Conservation (phyloP, 2,888 invertebrate genomes). For the Atethmia centrago region DNA sequence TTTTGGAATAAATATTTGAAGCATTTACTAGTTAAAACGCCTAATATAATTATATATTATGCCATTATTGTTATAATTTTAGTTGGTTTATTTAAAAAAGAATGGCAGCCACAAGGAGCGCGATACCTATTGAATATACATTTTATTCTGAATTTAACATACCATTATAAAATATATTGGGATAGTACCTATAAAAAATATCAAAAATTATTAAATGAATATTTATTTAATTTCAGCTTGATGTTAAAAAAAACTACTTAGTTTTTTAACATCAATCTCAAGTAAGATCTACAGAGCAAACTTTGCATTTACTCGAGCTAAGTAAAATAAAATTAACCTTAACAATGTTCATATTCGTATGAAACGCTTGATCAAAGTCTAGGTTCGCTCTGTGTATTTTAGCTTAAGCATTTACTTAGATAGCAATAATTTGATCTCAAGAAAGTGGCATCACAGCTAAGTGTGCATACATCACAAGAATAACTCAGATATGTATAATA, state of each 20-base stretch:
- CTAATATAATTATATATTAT: not conserved
- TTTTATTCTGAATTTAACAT: not conserved
- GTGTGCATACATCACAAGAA: slow-evolving; percentile 18
- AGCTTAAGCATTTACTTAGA: slow-evolving; percentile 4
- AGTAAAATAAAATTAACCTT: not conserved
- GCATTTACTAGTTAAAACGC: slow-evolving; percentile 48
- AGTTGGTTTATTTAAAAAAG: not conserved
- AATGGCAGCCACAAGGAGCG: not conserved
- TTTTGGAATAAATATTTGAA: not conserved
- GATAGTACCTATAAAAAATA: not conserved
- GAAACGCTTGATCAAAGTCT: not conserved
- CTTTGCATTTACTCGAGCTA: not conserved
- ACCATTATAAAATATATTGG: not conserved
- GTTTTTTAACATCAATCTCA: no score
- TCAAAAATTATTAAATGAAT: not conserved
- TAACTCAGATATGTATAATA: not conserved
- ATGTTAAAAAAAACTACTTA: not conserved
- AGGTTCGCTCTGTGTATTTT: not conserved
- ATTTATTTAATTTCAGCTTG: not conserved
- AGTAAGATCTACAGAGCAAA: not conserved
- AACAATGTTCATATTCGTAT: not conserved
- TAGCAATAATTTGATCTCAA: slow-evolving; percentile 42
- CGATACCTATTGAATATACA: not conserved
- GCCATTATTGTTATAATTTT: slow-evolving; percentile 17
- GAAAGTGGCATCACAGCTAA: not conserved